Conservation (phyloP, 2,113 vertebrate genomes). For the Carassius gibelio region DNA sequence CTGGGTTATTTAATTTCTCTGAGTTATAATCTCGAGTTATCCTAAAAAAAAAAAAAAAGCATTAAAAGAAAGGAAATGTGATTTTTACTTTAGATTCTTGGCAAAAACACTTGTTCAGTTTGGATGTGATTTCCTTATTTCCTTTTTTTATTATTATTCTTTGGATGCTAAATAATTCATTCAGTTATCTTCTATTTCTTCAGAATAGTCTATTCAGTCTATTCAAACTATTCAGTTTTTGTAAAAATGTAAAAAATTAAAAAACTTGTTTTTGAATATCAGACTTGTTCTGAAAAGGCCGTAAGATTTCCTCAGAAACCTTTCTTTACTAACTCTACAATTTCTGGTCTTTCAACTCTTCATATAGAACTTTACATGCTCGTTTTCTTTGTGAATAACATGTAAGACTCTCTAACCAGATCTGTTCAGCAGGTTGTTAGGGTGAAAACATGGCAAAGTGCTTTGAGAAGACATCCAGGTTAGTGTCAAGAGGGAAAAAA, state of each 20-base stretch:
- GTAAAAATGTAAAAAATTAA: too few relatives aligned
- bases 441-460: slow-evolving; percentile 42
- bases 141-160: too few relatives aligned
- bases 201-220: too few relatives aligned
- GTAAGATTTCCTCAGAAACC: not conserved
- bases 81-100: not conserved
- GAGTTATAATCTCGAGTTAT: not conserved
- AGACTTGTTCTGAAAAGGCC: not conserved
- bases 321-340: not conserved
- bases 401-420: not conserved
- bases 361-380: not conserved
- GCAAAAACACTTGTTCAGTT: too few relatives aligned
- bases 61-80: too few relatives aligned
- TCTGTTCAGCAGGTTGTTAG: slow-evolving; percentile 28
- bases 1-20: too few relatives aligned
- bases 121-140: too few relatives aligned
- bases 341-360: not conserved
- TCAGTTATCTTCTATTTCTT: too few relatives aligned
- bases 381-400: slow-evolving; percentile 8
- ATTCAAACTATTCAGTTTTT: too few relatives aligned
- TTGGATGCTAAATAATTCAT: too few relatives aligned
- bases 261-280: too few relatives aligned
- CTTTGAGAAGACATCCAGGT: slow-evolving; percentile 41
- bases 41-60: too few relatives aligned
- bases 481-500: slow-evolving; percentile 37